Base-by-base conservation (phyloP, 2,113 vertebrate species). In the Chiloscyllium plagiosum region DNA sequence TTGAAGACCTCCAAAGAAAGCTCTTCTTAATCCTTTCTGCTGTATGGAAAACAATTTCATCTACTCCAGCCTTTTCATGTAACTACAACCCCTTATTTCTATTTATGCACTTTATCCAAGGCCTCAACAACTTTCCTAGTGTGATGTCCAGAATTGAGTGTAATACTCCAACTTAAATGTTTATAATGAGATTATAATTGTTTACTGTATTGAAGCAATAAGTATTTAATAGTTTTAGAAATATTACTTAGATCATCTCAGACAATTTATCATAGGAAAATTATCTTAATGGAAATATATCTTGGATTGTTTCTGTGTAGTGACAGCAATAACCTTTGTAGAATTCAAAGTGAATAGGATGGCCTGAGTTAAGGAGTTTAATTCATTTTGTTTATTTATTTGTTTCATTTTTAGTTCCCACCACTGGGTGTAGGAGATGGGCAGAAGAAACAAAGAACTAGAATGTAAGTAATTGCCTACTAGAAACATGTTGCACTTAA, bases 391-490 rank as follows among this genome's bases (percentile, higher is more conserved):
- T 33, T 50, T 95, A 47, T 47, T 68, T 47, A 56, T 33, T 29
- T 56, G 26, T 94, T 10, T 76, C 29, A 95, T 52, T 76, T 95
- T 95, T 95, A 95, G 94, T 95, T 72, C 52, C 10, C 5, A 33
- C 42, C 66, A 95, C 33, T 95, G 94, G 47, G 42, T 76, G 42
- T 47, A 69, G 20, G 69, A 72, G 10, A 47, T 95, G 94, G 42
- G 42, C 94, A 72, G 94, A 52, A 95, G 94, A 94, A 94, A 47
- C 66, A 94, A 47, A 50, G 94, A 15, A 95, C 94, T 72, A 70
- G 37, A 50, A 52, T 95, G 94, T 95, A 95, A 95, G 94, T 72
- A 70, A 95, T 26, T 52, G 94, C 42, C 10, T 94, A 37, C n/a
- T 70, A 3, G 42, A 94, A 70, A 70, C 47, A 47, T 20, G 5